phyloP scores from a whole-genome alignment of 2,797 vertebrate species.

The Erethizon dorsatum region DNA sequence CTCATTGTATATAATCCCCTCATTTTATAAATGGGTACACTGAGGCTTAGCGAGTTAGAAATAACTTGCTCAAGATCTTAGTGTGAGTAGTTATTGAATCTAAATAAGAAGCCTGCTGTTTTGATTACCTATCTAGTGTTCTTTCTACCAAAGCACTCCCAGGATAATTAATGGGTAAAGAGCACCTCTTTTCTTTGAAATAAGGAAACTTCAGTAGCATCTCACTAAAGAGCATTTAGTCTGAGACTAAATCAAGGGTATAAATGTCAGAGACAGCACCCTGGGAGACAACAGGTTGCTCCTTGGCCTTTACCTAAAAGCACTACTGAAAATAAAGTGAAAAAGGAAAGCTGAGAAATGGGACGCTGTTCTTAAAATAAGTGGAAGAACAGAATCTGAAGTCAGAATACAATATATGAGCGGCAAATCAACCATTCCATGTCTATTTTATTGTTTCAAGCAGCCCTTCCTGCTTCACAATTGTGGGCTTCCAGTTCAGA shows the following conservation, averaged over 20 bases:
- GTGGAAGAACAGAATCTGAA: neutral
- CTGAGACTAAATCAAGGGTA: neutral
- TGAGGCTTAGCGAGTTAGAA: neutral
- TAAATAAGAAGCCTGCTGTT: neutral
- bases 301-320: neutral
- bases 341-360: neutral
- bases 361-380: neutral
- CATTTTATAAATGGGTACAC: neutral
- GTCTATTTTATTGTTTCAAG: neutral
- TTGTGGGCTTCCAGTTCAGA: neutral
- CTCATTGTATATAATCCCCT: neutral
- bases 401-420: neutral
- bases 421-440: neutral
- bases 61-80: neutral
- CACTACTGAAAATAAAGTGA: neutral
- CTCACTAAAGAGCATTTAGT: neutral
- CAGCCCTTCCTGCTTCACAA: neutral
- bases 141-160: neutral
- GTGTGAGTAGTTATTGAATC: neutral
- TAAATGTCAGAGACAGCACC: neutral
- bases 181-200: neutral
- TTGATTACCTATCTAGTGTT: neutral
- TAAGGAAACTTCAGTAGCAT: neutral
- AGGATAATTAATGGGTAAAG: neutral
- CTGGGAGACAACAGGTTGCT: neutral